Percentiles rank a stretch among this genome's conserved stretches.
phyloP scores from a whole-genome alignment of 1,140 invertebrate genomes.

The Odontomachus brunneus region DNA sequence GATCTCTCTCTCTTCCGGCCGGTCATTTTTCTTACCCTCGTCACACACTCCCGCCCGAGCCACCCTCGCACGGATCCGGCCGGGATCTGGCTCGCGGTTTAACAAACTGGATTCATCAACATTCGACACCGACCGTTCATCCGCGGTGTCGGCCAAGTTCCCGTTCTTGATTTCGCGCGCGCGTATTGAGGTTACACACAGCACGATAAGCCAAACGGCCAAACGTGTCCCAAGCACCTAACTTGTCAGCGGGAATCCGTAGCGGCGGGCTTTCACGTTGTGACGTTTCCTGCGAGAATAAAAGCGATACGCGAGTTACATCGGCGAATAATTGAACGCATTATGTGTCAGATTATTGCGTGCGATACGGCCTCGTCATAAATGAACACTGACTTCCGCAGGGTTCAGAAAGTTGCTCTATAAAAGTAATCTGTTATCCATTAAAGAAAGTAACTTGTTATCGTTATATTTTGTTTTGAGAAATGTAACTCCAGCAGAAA shows the following conservation, averaged over 20 bases:
- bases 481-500: too few species aligned
- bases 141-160: slow-evolving; percentile 29
- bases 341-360: too few species aligned
- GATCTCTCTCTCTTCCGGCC: slow-evolving; percentile 57
- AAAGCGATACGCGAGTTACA: too few species aligned
- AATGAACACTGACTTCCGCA: too few species aligned
- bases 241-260: neutral
- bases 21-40: slow-evolving; percentile 71
- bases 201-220: neutral
- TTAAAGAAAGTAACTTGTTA: too few species aligned
- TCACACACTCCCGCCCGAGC: slow-evolving; percentile 1
- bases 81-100: slow-evolving; percentile 44
- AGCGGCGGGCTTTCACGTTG: neutral
- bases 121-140: slow-evolving; percentile 70
- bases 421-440: too few species aligned
- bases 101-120: slow-evolving; percentile 74
- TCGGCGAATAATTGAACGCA: too few species aligned
- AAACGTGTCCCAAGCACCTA: neutral
- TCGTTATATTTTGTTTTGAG: too few species aligned
- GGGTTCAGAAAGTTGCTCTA: too few species aligned
- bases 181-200: slow-evolving; percentile 8
- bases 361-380: too few species aligned
- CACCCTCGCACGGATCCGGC: neutral
- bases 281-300: neutral
- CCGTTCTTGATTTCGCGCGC: slow-evolving; percentile 10